Conservation (phyloP, 2,113 vertebrate genomes). For the Gnathonemus echidnorhynchus region DNA sequence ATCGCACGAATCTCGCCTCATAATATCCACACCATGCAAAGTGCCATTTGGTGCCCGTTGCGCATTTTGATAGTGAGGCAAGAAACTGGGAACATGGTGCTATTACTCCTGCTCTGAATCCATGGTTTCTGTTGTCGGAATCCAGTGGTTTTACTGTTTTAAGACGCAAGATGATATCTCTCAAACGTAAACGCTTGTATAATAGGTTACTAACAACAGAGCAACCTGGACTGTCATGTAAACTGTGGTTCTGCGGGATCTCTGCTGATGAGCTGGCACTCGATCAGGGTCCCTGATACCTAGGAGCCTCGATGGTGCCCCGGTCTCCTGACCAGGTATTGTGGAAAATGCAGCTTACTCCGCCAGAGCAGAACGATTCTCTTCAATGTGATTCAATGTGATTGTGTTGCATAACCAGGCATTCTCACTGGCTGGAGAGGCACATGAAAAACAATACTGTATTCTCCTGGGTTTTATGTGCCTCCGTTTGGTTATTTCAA, state of each 20-base stretch:
- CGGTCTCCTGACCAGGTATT: neutral
- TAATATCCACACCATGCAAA: neutral
- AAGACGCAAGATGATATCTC: neutral
- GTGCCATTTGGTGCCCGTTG: neutral
- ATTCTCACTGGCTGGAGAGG: neutral
- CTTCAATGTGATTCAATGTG: neutral
- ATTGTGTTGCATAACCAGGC: neutral
- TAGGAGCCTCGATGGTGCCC: neutral
- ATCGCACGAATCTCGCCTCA: neutral
- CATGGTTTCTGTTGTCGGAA: neutral
- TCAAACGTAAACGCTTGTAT: neutral
- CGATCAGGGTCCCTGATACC: neutral
- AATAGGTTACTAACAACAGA: neutral
- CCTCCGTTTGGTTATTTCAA: neutral
- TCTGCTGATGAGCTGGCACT: neutral
- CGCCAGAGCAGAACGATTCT: neutral
- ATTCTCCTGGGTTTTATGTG: neutral
- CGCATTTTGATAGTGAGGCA: neutral
- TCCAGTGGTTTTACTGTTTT: neutral
- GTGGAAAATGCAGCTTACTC: neutral
- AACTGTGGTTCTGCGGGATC: neutral
- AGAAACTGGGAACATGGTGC: neutral
- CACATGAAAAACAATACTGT: neutral
- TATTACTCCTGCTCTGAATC: neutral
- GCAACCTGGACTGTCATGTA: neutral